Evolutionary conservation across 2,113 vertebrate species (phyloP), one percentile per base, ranked within the genome.

Genomic region (Beaufortia kweichowensis): DNA sequence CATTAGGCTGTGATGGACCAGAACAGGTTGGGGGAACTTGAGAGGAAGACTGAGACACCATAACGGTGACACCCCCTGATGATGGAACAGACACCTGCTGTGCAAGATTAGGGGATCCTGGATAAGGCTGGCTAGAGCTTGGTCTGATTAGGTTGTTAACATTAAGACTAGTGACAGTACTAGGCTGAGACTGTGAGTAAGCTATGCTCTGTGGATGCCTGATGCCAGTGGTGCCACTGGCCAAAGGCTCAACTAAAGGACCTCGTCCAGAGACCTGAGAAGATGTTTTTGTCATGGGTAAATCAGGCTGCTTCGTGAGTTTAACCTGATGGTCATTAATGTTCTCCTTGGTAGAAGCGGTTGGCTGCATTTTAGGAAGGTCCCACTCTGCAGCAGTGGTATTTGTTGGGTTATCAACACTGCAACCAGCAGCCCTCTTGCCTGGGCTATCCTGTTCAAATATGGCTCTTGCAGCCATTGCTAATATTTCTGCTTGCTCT

Each of bases 401-500:
- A 79, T 82, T 87, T 84, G 91, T 9, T 82, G 87, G 29, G 53
- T 80, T 89, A 15, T 90, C 89, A 10, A 79, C 84, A 28, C 85
- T 79, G 74, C 90, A 91, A 29, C 78, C 74, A 55, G 84, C 88
- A 35, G 64, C 85, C 74, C 95, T 95, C 75, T 92, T 91, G 24
- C 88, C 88, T 17, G 94, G 92, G 80, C 88, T 95, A 74, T 97
- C 95, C 76, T 98, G 96, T 64, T 97, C 95, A 79, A 98, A 94
- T 90, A 98, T 98, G 50, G 94, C 96, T 87, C 92, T 90, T 0
- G 93, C 93, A 56, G 94, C 94, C 78, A 98, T 89, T 66, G 96
- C 96, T 12, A 99, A 92, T 35, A 98, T 96, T 79, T 98, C 96
- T 2, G 94, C 95, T 84, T 96, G 97, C 74, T 98, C 97, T 10